These are phyloP conservation scores for Lepidocyrtoides sp. DNA, from an alignment of 2,888 invertebrate species.

Conservation along the genomic window DNA sequence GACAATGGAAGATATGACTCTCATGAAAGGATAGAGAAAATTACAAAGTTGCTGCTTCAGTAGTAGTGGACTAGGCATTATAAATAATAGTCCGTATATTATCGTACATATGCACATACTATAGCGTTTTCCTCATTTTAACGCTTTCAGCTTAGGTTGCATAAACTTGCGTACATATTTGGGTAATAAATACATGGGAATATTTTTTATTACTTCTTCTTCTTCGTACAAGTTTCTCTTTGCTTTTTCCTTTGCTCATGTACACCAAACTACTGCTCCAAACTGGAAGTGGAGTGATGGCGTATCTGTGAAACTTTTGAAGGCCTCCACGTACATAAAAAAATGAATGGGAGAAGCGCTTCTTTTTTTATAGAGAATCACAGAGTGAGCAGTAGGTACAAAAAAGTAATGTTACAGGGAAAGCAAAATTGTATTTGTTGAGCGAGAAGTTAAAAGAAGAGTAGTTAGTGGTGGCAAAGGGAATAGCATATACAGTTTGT, in stretches of 20 bases:
- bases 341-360: conserved; percentile 24
- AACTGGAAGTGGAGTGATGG: conserved; percentile 2
- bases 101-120: background rate
- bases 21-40: conserved; percentile 1
- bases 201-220: background rate
- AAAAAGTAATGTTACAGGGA: background rate
- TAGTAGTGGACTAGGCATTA: background rate
- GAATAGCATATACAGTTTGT: background rate
- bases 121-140: background rate
- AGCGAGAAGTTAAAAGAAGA: background rate
- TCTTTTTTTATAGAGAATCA: conserved; percentile 25
- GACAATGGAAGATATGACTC: conserved; percentile 21
- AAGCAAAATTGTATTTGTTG: background rate
- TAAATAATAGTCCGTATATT: background rate
- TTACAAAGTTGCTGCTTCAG: background rate
- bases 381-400: background rate
- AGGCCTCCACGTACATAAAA: conserved; percentile 6
- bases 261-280: background rate
- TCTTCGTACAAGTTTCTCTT: background rate
- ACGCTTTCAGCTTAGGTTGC: background rate
- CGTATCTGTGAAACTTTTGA: background rate
- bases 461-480: background rate
- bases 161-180: background rate
- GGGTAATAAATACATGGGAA: background rate
- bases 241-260: background rate